phyloP scores from a whole-genome alignment of 2,888 invertebrate genomes.

The Lepas anatifera region DNA sequence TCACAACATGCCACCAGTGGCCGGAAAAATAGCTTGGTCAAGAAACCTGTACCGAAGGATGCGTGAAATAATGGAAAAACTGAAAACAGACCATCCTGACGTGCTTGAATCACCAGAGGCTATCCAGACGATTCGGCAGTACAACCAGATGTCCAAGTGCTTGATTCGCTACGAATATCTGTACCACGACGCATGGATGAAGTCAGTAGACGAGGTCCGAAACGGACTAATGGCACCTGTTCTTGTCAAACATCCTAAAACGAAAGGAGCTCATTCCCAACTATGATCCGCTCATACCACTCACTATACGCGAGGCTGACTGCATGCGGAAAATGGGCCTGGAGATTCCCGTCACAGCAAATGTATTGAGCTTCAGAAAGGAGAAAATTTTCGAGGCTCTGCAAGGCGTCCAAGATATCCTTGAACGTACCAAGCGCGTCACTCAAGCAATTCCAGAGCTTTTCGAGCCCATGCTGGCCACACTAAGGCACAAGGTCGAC shows the following conservation, averaged over 20 bases:
- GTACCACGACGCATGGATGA: slow-evolving; percentile 67
- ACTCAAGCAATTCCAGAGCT: slow-evolving; percentile 46
- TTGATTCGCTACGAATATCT: slow-evolving; percentile 71
- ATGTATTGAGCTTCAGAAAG: slow-evolving; percentile 58
- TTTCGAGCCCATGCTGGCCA: slow-evolving; percentile 53
- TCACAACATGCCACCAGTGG: slow-evolving; percentile 64
- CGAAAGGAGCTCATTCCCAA: slow-evolving; percentile 45
- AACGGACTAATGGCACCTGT: slow-evolving; percentile 53
- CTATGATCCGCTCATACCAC: slow-evolving; percentile 45
- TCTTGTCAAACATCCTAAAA: slow-evolving; percentile 50
- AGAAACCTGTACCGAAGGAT: slow-evolving; percentile 59
- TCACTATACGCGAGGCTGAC: slow-evolving; percentile 61
- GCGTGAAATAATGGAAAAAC: slow-evolving; percentile 56
- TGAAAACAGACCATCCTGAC: slow-evolving; percentile 27
- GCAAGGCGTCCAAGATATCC: slow-evolving; percentile 47
- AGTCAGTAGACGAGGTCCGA: slow-evolving; percentile 56
- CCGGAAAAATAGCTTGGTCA: slow-evolving; percentile 71
- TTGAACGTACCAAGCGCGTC: slow-evolving; percentile 41
- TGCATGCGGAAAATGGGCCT: slow-evolving; percentile 64
- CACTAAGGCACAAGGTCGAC: slow-evolving; percentile 53
- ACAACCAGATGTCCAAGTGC: slow-evolving; percentile 63
- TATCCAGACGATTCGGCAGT: slow-evolving; percentile 59
- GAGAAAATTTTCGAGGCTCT: slow-evolving; percentile 50
- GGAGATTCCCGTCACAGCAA: slow-evolving; percentile 60
- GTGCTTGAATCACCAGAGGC: slow-evolving; percentile 37